Evolutionary conservation across 1,140 invertebrate species (phyloP).

Genomic region (Pseudobourletiella spinata): DNA sequence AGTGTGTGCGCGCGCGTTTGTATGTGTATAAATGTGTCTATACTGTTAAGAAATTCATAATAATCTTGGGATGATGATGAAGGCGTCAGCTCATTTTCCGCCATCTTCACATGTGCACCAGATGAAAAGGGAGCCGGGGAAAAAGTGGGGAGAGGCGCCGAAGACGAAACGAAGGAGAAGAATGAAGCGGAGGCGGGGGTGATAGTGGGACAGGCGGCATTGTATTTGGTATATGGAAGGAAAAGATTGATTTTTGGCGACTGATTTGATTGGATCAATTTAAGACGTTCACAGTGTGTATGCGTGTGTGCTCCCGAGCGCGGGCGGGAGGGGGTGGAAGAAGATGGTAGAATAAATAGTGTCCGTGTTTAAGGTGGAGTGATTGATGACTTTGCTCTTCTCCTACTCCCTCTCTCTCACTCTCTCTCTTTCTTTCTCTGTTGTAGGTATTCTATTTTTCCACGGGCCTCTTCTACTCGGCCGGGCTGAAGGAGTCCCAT

Average conservation of each 20-base stretch:
- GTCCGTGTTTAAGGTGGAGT: slow-evolving; percentile 4
- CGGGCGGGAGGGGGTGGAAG: not conserved
- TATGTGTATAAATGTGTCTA: no score
- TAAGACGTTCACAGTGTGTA: no score
- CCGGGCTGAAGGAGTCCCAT: slow-evolving; percentile 65
- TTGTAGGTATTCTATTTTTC: slow-evolving; percentile 99
- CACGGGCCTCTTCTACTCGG: slow-evolving; percentile 77
- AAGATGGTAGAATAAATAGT: slow-evolving; percentile 3
- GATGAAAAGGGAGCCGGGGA: no score
- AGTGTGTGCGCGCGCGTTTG: no score
- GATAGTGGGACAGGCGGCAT: not conserved
- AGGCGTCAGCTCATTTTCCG: no score
- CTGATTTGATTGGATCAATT: slow-evolving; percentile 1
- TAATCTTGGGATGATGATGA: no score
- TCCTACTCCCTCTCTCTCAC: no score
- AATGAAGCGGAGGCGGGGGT: not conserved
- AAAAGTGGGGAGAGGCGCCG: no score
- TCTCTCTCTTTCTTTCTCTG: no score
- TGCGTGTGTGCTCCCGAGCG: not conserved
- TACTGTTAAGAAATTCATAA: no score
- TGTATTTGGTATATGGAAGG: not conserved
- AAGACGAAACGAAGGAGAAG: no score
- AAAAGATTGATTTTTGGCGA: slow-evolving; percentile 9
- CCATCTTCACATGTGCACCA: no score
- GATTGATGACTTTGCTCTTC: slow-evolving; percentile 12